Conservation (phyloP, 35 echinoderm and acorn worm species). For the Eucidaris tribuloides region DNA sequence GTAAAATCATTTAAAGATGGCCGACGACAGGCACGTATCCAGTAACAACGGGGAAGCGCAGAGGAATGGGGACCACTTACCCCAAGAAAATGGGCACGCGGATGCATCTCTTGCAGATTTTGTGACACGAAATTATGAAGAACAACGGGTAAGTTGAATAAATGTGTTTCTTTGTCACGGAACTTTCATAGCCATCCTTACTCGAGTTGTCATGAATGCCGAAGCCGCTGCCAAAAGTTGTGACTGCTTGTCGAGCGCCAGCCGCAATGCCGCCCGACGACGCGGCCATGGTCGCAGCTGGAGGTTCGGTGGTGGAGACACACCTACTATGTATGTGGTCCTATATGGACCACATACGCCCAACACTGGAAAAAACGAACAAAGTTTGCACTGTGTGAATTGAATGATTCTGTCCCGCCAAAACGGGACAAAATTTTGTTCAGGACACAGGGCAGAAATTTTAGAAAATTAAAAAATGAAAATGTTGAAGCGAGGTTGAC, state of each 20-base stretch:
- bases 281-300: not conserved
- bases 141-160: constrained; percentile 17
- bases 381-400: too few relatives aligned
- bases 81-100: not conserved
- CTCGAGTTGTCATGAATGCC: not conserved
- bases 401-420: too few relatives aligned
- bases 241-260: too few relatives aligned
- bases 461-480: too few relatives aligned
- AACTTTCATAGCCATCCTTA: not conserved
- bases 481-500: too few relatives aligned
- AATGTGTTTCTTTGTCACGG: not conserved
- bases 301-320: too few relatives aligned
- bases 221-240: not conserved
- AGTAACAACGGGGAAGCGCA: constrained; percentile 12
- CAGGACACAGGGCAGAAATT: too few relatives aligned
- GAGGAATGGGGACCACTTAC: not conserved
- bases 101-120: not conserved
- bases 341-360: too few relatives aligned
- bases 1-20: not conserved
- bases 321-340: too few relatives aligned
- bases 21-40: not conserved
- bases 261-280: too few relatives aligned
- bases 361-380: too few relatives aligned
- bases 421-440: too few relatives aligned
- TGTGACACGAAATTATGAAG: constrained; percentile 32